phyloP scores from a whole-genome alignment of 2,888 invertebrate species.

The Ceratothoa steindachneri region DNA sequence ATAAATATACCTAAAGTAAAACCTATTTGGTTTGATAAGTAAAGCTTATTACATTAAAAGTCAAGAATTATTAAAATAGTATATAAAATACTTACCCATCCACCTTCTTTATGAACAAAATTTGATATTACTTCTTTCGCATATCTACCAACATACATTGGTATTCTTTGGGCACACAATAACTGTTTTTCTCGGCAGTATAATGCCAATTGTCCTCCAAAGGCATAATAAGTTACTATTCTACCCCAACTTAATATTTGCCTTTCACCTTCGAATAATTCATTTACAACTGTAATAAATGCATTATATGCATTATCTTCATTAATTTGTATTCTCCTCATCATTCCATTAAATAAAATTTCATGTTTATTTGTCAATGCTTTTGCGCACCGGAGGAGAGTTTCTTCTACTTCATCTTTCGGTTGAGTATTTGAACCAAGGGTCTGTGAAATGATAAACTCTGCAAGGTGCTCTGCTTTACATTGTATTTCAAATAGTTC shows the following conservation, averaged over 20 bases:
- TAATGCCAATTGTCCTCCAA: conserved; percentile 47
- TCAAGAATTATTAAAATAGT: too few species aligned
- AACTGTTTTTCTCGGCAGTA: conserved; percentile 47
- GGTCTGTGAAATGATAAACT: background rate
- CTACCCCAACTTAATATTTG: conserved; percentile 44
- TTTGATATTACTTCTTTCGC: conserved; percentile 54
- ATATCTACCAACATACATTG: conserved; percentile 54
- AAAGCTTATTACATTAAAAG: too few species aligned
- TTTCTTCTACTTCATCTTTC: conserved; percentile 54
- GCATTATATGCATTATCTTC: conserved; percentile 51
- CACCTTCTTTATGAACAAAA: conserved; percentile 55
- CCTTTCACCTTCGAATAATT: conserved; percentile 53
- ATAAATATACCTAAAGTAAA: too few species aligned
- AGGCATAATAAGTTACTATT: conserved; percentile 48
- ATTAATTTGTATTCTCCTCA: conserved; percentile 54
- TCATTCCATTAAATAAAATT: conserved; percentile 56
- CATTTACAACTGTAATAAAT: conserved; percentile 53
- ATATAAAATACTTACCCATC: conserved; percentile 56
- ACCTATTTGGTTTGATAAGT: too few species aligned
- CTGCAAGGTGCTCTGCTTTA: background rate
- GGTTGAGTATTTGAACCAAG: conserved; percentile 6
- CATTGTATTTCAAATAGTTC: background rate
- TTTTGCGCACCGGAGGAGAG: conserved; percentile 55
- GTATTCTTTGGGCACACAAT: conserved; percentile 53
- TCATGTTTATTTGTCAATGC: conserved; percentile 56